Conservation (phyloP, 2,797 vertebrate genomes). For the Mionectes olivaceus region DNA sequence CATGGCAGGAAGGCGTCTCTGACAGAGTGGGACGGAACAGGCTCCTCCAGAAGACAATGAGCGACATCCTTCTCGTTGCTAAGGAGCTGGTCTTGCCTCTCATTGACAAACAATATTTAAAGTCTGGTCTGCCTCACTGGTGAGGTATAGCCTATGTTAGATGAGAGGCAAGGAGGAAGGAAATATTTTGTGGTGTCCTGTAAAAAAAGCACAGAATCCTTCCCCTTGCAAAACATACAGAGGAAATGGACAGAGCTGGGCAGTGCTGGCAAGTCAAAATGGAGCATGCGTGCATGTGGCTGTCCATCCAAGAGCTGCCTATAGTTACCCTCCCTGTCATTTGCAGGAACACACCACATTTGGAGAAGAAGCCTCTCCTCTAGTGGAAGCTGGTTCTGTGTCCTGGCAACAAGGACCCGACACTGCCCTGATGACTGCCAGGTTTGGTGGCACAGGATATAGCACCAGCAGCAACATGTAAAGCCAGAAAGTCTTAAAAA, state of each 20-base stretch:
- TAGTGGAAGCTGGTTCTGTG: background rate
- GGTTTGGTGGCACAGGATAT: accelerated
- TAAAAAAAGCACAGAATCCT: background rate
- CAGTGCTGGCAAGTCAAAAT: background rate
- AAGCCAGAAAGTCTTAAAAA: background rate
- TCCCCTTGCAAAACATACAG: background rate
- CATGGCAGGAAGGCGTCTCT: background rate
- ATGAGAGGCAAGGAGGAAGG: background rate
- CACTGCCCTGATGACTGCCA: background rate
- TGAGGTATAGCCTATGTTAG: background rate
- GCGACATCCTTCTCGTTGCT: conserved; percentile 7
- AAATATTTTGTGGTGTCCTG: background rate
- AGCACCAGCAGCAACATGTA: background rate
- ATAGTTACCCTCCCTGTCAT: background rate
- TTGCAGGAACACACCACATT: background rate
- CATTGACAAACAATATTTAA: conserved; percentile 32
- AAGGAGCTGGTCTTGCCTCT: conserved; percentile 47
- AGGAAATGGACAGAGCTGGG: background rate
- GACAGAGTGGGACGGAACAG: background rate
- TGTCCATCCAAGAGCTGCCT: background rate
- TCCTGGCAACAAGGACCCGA: accelerated
- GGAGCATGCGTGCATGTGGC: accelerated
- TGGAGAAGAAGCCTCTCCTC: background rate
- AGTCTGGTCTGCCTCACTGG: conserved; percentile 35
- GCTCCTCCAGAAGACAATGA: background rate